Conservation (phyloP, 2,113 vertebrate species). For the Megaptera novaeangliae region DNA sequence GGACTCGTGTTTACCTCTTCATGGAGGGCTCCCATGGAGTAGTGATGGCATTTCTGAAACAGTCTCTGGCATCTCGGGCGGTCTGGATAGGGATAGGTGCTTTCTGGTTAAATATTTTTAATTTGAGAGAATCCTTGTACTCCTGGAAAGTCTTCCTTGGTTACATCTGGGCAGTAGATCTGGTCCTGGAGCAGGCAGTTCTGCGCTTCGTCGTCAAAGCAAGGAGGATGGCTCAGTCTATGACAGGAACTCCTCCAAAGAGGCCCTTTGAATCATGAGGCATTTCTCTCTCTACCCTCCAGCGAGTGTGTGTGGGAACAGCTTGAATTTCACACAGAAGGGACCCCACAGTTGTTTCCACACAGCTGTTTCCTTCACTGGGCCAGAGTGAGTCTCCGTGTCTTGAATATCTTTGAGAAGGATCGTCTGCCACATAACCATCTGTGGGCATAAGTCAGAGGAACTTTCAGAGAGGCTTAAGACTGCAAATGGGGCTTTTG, state of each 20-base stretch:
- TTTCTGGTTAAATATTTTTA: background rate
- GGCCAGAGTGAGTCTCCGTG: background rate
- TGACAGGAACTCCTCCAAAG: background rate
- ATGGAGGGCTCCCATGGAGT: background rate
- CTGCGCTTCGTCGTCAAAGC: background rate
- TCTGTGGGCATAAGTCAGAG: slow-evolving; percentile 59
- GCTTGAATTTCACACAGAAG: slow-evolving; percentile 1
- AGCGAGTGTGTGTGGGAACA: background rate
- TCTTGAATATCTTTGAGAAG: slow-evolving; percentile 51
- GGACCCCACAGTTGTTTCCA: slow-evolving; percentile 21
- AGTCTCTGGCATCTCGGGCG: background rate
- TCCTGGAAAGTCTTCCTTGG: background rate
- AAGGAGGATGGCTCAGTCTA: background rate
- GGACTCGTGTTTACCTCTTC: slow-evolving; percentile 58
- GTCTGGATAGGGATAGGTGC: background rate
- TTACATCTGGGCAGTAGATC: background rate
- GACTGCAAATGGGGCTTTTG: slow-evolving; percentile 48
- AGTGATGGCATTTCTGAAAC: slow-evolving; percentile 50
- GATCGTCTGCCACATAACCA: slow-evolving; percentile 32
- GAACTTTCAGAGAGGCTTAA: background rate
- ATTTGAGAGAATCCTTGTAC: background rate
- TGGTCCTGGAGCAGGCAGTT: background rate
- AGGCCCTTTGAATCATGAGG: background rate
- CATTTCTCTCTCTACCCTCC: background rate
- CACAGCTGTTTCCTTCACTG: slow-evolving; percentile 40